Evolutionary conservation across 2,888 invertebrate genomes (phyloP), one percentile per base, ranked within the genome.

Genomic region (Chrysodeixis includens): DNA sequence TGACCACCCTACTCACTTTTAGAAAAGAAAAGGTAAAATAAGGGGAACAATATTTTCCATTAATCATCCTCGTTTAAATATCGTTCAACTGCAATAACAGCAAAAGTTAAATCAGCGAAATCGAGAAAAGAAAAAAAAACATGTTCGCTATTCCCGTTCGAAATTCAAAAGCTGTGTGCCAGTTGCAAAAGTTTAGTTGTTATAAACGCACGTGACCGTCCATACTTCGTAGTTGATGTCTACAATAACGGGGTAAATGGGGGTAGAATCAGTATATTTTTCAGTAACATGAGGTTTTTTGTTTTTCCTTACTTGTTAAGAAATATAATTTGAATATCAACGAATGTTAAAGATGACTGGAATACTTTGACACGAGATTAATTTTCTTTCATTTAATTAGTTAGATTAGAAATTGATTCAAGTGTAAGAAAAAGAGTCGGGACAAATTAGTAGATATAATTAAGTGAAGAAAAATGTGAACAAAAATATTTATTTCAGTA

Each of bases 141-240:
- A 65, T 26, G 63, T 54, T 61, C 54, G 52, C 53, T 54, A 58
- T 64, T 30, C 57, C 49, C 64, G 61, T 77, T 77, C 70, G 74
- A 84, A 78, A 84, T 83, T 82, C 81, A 81, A 74, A 77, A 78
- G 78, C 72, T 71, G 76, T 82, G 74, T 74, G 76, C 74, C 77
- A 78, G 78, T 85, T 77, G 82, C 79, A 69, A 84, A 91, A 91
- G 86, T 92, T 92, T 74, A 82, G 87, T 87, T 88, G 89, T 91
- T 90, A 92, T 83, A 78, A 78, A 71, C 69, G 87, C 74, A 88
- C 91, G 91, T 92, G 91, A 87, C 88, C 69, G 62, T 72, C 79
- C 80, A 79, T 71, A 76, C 64, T 72, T 70, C 69, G 68, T 66
- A 75, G 72, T 74, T 76, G 78, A 78, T 80, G 79, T 69, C 57